phyloP scores from a whole-genome alignment of 2,888 invertebrate species.

The Lydus trimaculatus region DNA sequence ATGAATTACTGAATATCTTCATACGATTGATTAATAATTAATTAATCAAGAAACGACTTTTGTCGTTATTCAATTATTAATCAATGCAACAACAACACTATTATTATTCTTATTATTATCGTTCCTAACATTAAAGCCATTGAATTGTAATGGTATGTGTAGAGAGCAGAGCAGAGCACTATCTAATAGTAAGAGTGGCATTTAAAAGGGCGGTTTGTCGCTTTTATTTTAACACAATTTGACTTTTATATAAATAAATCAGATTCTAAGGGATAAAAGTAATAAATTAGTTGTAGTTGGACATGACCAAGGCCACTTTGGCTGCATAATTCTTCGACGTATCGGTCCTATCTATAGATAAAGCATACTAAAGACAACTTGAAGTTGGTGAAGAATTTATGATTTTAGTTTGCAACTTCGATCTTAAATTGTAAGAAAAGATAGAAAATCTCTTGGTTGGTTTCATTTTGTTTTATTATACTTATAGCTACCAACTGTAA shows the following conservation, averaged over 20 bases:
- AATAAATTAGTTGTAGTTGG: slow-evolving; percentile 53
- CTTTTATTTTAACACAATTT: slow-evolving; percentile 42
- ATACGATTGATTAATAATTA: background rate
- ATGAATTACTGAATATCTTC: background rate
- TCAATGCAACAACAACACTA: background rate
- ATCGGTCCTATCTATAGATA: slow-evolving; percentile 55
- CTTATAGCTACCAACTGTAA: background rate
- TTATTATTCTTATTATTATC: no score
- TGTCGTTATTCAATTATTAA: background rate
- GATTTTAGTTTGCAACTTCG: slow-evolving; percentile 49
- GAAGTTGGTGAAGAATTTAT: slow-evolving; percentile 55
- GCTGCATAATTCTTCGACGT: slow-evolving; percentile 53
- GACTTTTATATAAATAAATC: slow-evolving; percentile 43
- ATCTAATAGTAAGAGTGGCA: background rate
- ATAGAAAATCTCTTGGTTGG: background rate
- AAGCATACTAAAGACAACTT: slow-evolving; percentile 52
- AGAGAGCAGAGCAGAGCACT: no score
- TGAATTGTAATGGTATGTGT: background rate
- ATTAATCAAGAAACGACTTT: background rate
- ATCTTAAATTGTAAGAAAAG: slow-evolving; percentile 30
- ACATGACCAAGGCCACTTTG: slow-evolving; percentile 53
- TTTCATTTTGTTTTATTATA: background rate
- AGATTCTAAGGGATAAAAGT: slow-evolving; percentile 52
- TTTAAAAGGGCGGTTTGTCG: slow-evolving; percentile 17
- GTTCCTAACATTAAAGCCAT: background rate